These are phyloP conservation scores for Tadarida brasiliensis DNA, from an alignment of 2,797 vertebrate genomes.

Conservation along the genomic window DNA sequence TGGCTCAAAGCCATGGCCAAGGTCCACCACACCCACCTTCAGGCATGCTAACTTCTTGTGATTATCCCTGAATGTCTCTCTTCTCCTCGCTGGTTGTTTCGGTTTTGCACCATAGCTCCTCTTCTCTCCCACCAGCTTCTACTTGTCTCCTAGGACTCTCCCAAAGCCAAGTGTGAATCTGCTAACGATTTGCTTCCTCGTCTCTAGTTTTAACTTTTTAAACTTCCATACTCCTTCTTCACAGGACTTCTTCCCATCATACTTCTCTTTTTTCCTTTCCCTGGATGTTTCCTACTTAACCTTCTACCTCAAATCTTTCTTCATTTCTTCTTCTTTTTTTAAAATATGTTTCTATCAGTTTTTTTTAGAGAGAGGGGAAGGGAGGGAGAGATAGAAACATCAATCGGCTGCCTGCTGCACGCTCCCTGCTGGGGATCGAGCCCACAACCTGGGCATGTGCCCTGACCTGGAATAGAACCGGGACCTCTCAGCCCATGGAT, in stretches of 20 bases:
- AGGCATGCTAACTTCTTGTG: neutral
- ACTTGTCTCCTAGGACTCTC: neutral
- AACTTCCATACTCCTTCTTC: neutral
- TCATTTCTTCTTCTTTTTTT: neutral
- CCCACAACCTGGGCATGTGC: no score
- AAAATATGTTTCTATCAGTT: no score
- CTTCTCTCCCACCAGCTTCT: neutral
- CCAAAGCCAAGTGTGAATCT: constrained; percentile 27
- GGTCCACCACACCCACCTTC: neutral
- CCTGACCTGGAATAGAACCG: no score
- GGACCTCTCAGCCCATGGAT: no score
- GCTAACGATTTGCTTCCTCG: neutral
- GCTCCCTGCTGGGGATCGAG: no score
- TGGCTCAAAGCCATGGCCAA: neutral
- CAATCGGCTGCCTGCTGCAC: no score
- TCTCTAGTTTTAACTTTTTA: neutral
- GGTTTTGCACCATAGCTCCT: neutral
- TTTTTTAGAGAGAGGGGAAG: no score
- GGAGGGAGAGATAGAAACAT: no score
- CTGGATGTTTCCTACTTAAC: neutral
- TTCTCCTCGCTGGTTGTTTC: constrained; percentile 4
- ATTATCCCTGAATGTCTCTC: neutral
- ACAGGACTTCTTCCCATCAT: neutral
- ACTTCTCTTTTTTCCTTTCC: neutral
- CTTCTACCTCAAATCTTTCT: neutral